Percentiles rank a stretch among this genome's conserved stretches.
Evolutionary conservation across 1,140 invertebrate genomes (phyloP).

Genomic region (Cyclina sinensis): DNA sequence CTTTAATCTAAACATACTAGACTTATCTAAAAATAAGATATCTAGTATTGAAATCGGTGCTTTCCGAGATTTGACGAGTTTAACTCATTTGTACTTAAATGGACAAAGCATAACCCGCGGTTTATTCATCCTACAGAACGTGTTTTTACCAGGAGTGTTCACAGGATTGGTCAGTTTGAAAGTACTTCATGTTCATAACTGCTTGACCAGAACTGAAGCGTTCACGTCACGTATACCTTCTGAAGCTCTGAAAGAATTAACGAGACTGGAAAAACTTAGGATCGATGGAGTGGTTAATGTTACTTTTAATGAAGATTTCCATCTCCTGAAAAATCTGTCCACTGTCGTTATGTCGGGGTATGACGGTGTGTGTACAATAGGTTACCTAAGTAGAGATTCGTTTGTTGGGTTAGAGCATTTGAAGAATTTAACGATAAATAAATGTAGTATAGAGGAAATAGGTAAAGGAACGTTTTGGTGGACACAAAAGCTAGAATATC

Average conservation of each 20-base stretch:
- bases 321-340: neutral
- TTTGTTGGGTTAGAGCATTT: conserved; percentile 34
- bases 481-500: neutral
- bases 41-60: conserved; percentile 4
- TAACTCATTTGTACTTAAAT: conserved; percentile 15
- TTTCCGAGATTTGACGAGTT: conserved; percentile 27
- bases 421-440: conserved; percentile 10
- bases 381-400: neutral
- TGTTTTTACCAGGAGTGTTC: conserved; percentile 18
- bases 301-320: conserved; percentile 24
- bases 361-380: neutral
- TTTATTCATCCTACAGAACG: neutral
- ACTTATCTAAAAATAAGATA: conserved; percentile 30
- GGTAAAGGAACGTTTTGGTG: neutral
- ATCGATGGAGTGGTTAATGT: conserved; percentile 35
- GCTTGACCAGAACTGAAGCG: neutral
- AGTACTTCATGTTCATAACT: conserved; percentile 17
- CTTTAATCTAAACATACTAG: conserved; percentile 5
- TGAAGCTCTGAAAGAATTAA: conserved; percentile 1
- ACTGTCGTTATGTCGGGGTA: neutral
- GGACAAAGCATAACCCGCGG: neutral
- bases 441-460: conserved; percentile 7
- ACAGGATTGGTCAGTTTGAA: neutral
- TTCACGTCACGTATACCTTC: neutral
- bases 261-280: neutral